Evolutionary conservation across 2,888 invertebrate species (phyloP).

Genomic region (Bembecia ichneumoniformis): DNA sequence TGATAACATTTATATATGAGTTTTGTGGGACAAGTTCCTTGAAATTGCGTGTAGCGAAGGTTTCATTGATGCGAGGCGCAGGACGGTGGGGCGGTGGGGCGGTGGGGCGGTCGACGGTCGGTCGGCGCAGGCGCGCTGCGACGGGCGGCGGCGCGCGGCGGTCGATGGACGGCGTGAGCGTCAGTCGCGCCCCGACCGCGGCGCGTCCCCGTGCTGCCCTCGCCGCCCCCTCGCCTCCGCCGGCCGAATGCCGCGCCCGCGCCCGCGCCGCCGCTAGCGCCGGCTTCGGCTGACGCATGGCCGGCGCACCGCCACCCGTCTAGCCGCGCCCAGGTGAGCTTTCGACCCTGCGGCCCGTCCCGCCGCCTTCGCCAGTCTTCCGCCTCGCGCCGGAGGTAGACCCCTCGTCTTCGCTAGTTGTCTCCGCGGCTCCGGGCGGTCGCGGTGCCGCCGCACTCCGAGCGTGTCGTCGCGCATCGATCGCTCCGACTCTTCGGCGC

Average conservation of each 20-base stretch:
- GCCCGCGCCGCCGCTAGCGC: constrained; percentile 43
- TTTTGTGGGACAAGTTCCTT: no score
- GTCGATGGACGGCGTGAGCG: constrained; percentile 19
- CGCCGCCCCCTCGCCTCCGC: constrained; percentile 33
- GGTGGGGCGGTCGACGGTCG: no score
- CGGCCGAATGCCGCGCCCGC: constrained; percentile 41
- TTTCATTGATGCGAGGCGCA: constrained; percentile 38
- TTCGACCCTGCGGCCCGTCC: background rate
- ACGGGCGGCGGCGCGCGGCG: constrained; percentile 16
- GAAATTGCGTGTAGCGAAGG: constrained; percentile 10
- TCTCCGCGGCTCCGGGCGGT: no score
- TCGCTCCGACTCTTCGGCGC: background rate
- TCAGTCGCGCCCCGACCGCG: constrained; percentile 50
- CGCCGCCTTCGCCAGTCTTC: background rate
- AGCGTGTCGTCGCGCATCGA: background rate
- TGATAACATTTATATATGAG: no score
- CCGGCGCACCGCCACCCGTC: constrained; percentile 24
- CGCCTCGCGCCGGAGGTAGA: constrained; percentile 1
- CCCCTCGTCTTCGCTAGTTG: constrained; percentile 3
- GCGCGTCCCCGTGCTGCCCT: constrained; percentile 32
- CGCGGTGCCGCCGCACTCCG: constrained; percentile 12
- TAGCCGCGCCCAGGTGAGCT: constrained; percentile 32
- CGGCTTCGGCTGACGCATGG: constrained; percentile 38
- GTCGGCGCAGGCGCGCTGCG: constrained; percentile 6
- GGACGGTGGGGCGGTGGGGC: constrained; percentile 59